These are phyloP conservation scores for Simalia tracyae DNA, from an alignment of 2,797 vertebrate genomes.

Conservation along the genomic window DNA sequence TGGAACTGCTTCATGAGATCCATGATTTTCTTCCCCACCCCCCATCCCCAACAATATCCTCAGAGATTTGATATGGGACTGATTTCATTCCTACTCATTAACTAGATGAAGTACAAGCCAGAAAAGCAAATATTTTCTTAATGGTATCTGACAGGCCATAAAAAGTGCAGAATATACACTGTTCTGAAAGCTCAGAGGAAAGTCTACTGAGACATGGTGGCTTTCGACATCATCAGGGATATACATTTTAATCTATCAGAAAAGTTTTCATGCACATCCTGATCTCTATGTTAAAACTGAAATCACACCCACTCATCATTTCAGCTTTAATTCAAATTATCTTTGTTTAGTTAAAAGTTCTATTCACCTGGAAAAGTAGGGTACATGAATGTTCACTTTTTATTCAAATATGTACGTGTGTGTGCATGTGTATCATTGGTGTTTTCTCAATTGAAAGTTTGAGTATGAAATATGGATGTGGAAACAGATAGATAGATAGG, in stretches of 20 bases:
- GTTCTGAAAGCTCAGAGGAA: slow-evolving; percentile 6
- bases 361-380: neutral
- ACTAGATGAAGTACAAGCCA: slow-evolving; percentile 27
- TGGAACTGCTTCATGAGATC: neutral
- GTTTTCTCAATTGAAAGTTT: neutral
- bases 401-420: neutral
- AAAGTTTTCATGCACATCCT: neutral
- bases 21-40: too few relatives aligned
- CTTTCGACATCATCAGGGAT: slow-evolving; percentile 11
- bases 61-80: neutral
- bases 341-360: neutral
- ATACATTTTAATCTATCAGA: neutral
- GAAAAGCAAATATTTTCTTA: slow-evolving; percentile 39
- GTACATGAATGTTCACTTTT: neutral
- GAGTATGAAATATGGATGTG: neutral
- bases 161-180: slow-evolving; percentile 1
- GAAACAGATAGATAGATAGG: neutral
- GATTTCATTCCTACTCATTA: slow-evolving; percentile 16
- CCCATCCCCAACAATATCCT: neutral
- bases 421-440: neutral
- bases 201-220: neutral
- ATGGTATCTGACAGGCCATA: slow-evolving; percentile 10
- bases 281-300: neutral
- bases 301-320: neutral
- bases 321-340: neutral